These are phyloP conservation scores for Falcaria lacertinaria DNA, from an alignment of 2,888 invertebrate genomes.

Conservation along the genomic window DNA sequence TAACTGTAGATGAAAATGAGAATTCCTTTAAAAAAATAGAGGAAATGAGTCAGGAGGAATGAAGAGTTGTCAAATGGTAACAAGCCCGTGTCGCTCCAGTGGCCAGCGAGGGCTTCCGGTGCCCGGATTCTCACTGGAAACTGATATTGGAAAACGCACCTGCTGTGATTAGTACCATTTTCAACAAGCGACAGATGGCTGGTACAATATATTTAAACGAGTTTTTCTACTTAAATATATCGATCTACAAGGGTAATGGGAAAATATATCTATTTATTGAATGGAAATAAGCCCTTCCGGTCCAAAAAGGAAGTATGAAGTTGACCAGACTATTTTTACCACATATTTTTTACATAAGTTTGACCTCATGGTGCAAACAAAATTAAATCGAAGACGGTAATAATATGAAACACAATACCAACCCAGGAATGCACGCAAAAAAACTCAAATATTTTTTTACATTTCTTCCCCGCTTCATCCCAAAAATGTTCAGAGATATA, in stretches of 20 bases:
- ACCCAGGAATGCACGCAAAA: conserved; percentile 49
- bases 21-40: conserved; percentile 47
- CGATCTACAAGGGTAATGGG: too few relatives aligned
- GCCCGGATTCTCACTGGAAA: conserved; percentile 14
- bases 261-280: too few relatives aligned
- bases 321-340: background rate
- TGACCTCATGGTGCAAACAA: conserved; percentile 24
- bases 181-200: conserved; percentile 1
- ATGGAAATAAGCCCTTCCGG: too few relatives aligned
- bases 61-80: conserved; percentile 45
- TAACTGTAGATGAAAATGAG: conserved; percentile 41
- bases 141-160: conserved; percentile 37
- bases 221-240: too few relatives aligned
- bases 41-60: conserved; percentile 69
- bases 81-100: conserved; percentile 59
- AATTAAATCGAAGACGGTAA: conserved; percentile 48
- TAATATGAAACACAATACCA: conserved; percentile 49
- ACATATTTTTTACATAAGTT: background rate
- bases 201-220: background rate
- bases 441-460: conserved; percentile 47
- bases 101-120: conserved; percentile 60
- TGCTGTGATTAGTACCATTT: conserved; percentile 30
- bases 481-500: conserved; percentile 39
- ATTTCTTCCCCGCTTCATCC: conserved; percentile 53
- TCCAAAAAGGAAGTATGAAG: too few relatives aligned